Evolutionary conservation across 2,797 vertebrate genomes (phyloP), one percentile per base, ranked within the genome.

Genomic region (Ibycter americanus): DNA sequence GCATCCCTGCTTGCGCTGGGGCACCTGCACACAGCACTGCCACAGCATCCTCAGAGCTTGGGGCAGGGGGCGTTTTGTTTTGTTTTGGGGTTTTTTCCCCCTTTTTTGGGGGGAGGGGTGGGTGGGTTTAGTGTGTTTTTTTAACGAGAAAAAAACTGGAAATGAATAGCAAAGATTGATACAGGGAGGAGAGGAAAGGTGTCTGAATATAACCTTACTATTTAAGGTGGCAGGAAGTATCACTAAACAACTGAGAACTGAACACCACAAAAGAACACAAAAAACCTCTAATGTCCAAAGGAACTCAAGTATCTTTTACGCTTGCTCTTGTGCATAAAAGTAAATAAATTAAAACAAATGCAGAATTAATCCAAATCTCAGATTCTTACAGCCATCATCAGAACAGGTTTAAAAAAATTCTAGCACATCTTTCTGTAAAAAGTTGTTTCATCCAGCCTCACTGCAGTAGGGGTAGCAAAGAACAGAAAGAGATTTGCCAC

Each of bases 271-370:
- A 66, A 46, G 63, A 42, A 16, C 40, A 26, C 4, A 13, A 54
- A 40, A 74, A n/a, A 7, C 20, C 27, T 61, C 0, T 0, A 5
- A 3, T 1, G 5, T 77, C 31, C n/a, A 46, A 11, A 85, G 32
- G 20, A 83, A 78, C 44, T 44, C 52, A 29, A 12, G 31, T 15
- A 29, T 8, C 46, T 54, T 25, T 78, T 73, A 34, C 5, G 13
- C 34, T 55, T 1, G 0, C 19, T n/a, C 27, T 81, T 40, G 6
- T 34, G 23, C 51, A 54, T 18, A 8, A 23, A 83, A 74, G 32
- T 26, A 76, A 83, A 67, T 8, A 19, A 76, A 65, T 15, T 17
- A 63, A 56, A 40, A 36, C 47, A 52, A 83, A 52, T 1, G 13
- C 61, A 86, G 36, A 71, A 65, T 62, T 61, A 42, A 83, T 15